Percentiles rank a stretch among this genome's conserved stretches.
Evolutionary conservation across 2,113 vertebrate genomes (phyloP).

Genomic region (Phrynosoma blainvillii): DNA sequence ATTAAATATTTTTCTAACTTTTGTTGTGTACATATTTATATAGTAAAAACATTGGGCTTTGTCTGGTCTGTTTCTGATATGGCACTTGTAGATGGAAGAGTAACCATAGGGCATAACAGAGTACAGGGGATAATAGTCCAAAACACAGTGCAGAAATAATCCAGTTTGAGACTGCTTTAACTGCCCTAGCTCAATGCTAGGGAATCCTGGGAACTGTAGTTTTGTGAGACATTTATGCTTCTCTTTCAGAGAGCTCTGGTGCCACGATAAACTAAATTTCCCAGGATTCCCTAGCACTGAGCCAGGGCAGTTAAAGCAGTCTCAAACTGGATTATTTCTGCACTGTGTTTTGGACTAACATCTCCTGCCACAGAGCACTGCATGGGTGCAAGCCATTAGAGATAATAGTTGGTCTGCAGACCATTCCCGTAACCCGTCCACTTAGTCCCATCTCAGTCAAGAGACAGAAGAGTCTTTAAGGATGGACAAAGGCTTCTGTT

Average conservation of each 20-base stretch:
- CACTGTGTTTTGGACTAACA: background rate
- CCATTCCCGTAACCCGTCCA: background rate
- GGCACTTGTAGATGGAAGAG: background rate
- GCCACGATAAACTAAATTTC: no score
- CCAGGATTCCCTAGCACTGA: no score
- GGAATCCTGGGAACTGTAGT: no score
- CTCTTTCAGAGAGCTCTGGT: no score
- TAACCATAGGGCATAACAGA: background rate
- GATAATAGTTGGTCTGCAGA: background rate
- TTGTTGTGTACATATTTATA: constrained; percentile 76
- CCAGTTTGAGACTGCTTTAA: no score
- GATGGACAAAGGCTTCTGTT: background rate
- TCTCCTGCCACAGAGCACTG: background rate
- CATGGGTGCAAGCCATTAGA: background rate
- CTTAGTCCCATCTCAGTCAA: background rate
- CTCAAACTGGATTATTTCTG: no score
- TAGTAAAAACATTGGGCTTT: constrained; percentile 40
- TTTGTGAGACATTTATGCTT: no score
- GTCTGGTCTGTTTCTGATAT: background rate
- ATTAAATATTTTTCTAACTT: constrained; percentile 84
- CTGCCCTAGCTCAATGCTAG: no score
- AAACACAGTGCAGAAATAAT: background rate
- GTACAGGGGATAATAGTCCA: background rate
- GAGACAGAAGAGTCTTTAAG: background rate
- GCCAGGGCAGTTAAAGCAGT: no score